A percentile compares a stretch with the other conserved stretches of the same genome.
These are phyloP conservation scores for Acanthosepion pharaonis DNA, from an alignment of 2,888 invertebrate genomes.

Conservation along the genomic window DNA sequence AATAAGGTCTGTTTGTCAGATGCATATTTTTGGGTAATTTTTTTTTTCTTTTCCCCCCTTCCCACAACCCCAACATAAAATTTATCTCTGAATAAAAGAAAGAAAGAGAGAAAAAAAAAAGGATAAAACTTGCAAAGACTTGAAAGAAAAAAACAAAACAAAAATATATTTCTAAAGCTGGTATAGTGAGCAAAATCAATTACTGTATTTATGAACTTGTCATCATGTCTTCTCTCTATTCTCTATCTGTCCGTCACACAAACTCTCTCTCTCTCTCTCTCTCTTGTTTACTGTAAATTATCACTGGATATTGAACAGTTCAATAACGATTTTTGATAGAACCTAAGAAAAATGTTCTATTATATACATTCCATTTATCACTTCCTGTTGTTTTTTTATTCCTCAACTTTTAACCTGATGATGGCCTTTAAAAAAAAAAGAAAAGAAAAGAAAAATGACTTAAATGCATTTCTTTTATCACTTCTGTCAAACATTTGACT, in stretches of 20 bases:
- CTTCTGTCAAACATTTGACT: neutral
- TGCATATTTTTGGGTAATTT: neutral
- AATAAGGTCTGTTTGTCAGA: neutral
- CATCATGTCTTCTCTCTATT: neutral
- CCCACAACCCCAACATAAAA: neutral
- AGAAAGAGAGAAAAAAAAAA: neutral
- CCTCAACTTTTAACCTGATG: neutral
- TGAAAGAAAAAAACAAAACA: neutral
- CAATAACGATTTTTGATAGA: neutral
- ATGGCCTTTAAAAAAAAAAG: neutral
- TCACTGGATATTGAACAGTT: constrained; percentile 33
- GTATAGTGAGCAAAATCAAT: constrained; percentile 7
- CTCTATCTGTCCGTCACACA: neutral
- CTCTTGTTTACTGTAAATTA: constrained; percentile 33
- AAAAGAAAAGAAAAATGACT: neutral
- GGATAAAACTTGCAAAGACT: neutral
- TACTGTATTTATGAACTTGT: neutral
- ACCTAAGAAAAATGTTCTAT: neutral
- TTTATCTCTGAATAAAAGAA: neutral
- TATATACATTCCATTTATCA: neutral
- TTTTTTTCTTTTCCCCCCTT: neutral
- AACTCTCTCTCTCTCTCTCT: neutral
- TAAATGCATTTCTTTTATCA: neutral
- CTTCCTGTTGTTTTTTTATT: neutral
- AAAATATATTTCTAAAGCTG: neutral